Evolutionary conservation across 2,113 vertebrate genomes (phyloP).

Genomic region (Neogobius melanostomus): DNA sequence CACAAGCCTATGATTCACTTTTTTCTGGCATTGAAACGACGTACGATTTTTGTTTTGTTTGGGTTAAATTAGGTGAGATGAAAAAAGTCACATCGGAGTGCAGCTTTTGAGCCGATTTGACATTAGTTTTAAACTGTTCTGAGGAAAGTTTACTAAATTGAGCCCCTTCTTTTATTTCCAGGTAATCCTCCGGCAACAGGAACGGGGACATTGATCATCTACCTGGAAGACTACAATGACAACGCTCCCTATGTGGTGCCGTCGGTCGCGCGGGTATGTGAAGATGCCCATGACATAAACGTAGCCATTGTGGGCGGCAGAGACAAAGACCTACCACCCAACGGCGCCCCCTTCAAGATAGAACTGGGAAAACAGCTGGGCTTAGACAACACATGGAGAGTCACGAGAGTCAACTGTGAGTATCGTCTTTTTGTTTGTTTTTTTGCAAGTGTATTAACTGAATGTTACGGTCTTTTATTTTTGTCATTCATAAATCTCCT

Average conservation of each 20-base stretch:
- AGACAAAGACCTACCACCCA: slow-evolving; percentile 90
- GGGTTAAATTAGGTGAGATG: slow-evolving; percentile 25
- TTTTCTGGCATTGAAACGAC: slow-evolving; percentile 7
- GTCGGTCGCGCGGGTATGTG: slow-evolving; percentile 86
- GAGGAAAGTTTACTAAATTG: slow-evolving; percentile 2
- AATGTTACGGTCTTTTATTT: too few species aligned
- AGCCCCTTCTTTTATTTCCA: slow-evolving; percentile 47
- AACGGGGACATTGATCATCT: slow-evolving; percentile 88
- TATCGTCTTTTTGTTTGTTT: slow-evolving; percentile 29
- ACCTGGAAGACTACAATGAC: slow-evolving; percentile 92
- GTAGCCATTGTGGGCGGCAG: slow-evolving; percentile 86
- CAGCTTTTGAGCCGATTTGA: slow-evolving; percentile 12
- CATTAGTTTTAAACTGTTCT: neutral
- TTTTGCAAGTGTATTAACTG: neutral
- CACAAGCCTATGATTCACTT: slow-evolving; percentile 42
- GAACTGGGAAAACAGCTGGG: slow-evolving; percentile 88
- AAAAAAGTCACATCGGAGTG: slow-evolving; percentile 3
- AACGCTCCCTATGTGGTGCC: slow-evolving; percentile 90
- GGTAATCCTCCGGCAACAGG: slow-evolving; percentile 91
- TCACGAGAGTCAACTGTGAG: slow-evolving; percentile 93
- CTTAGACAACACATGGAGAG: slow-evolving; percentile 91
- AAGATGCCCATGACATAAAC: slow-evolving; percentile 87
- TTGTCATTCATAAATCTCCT: too few species aligned
- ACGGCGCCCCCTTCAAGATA: slow-evolving; percentile 92
- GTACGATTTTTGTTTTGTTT: slow-evolving; percentile 8